These are phyloP conservation scores for Macrophya alboannulata DNA, from an alignment of 2,888 invertebrate species.

Conservation along the genomic window DNA sequence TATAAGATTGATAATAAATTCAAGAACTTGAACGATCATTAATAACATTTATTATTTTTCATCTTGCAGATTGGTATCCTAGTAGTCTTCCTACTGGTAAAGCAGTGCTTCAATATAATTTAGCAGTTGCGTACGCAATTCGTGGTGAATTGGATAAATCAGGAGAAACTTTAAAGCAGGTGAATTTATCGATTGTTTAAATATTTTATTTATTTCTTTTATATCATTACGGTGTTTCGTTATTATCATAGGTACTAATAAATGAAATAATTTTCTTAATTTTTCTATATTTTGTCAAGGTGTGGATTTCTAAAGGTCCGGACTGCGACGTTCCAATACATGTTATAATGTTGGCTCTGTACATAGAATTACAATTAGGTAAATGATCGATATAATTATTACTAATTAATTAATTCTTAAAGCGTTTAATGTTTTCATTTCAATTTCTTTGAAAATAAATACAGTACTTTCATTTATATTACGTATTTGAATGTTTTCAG, in stretches of 20 bases:
- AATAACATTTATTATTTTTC: constrained; percentile 16
- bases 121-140: constrained; percentile 89
- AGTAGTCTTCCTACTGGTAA: constrained; percentile 85
- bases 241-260: background rate
- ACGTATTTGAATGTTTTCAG: constrained; percentile 75
- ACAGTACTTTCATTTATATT: constrained; percentile 38
- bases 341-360: constrained; percentile 85
- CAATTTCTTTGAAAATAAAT: constrained; percentile 41
- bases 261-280: background rate
- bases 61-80: constrained; percentile 84
- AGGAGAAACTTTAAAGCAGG: constrained; percentile 80
- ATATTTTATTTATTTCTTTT: background rate
- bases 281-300: constrained; percentile 70
- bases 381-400: constrained; percentile 64
- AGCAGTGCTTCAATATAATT: constrained; percentile 89
- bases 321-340: constrained; percentile 83
- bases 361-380: constrained; percentile 86
- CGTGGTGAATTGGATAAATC: constrained; percentile 89
- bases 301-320: constrained; percentile 82
- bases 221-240: background rate
- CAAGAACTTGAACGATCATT: background rate
- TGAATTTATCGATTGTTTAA: constrained; percentile 52
- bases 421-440: constrained; percentile 30
- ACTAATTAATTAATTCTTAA: constrained; percentile 44
- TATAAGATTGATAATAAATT: background rate